phyloP scores from a whole-genome alignment of 2,888 invertebrate genomes.

The Melitaea athalia region DNA sequence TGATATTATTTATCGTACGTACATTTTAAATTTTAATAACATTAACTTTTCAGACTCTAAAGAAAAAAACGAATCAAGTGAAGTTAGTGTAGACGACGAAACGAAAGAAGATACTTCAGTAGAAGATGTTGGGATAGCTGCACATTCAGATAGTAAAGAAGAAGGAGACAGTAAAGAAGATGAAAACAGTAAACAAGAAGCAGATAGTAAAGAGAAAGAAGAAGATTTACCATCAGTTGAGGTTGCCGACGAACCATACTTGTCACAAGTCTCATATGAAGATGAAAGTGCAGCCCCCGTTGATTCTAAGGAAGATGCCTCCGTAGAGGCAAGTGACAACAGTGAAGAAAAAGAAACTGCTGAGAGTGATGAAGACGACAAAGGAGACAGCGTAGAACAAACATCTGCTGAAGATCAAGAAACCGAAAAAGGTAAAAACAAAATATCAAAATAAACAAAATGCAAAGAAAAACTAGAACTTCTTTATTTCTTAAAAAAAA shows the following conservation, averaged over 20 bases:
- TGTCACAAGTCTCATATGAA: slow-evolving; percentile 74
- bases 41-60: slow-evolving; percentile 64
- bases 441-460: background rate
- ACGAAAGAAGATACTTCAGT: slow-evolving; percentile 70
- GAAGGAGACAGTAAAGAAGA: slow-evolving; percentile 56
- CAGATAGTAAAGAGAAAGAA: slow-evolving; percentile 59
- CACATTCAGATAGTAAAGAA: slow-evolving; percentile 53
- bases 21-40: slow-evolving; percentile 12
- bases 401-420: slow-evolving; percentile 77
- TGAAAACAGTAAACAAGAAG: slow-evolving; percentile 49
- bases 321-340: slow-evolving; percentile 57
- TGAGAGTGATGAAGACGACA: slow-evolving; percentile 53
- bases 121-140: slow-evolving; percentile 62
- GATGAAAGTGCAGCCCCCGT: slow-evolving; percentile 61
- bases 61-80: slow-evolving; percentile 79
- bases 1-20: background rate
- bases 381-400: slow-evolving; percentile 61
- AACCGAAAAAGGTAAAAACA: slow-evolving; percentile 64
- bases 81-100: slow-evolving; percentile 73
- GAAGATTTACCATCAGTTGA: slow-evolving; percentile 68
- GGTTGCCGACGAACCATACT: slow-evolving; percentile 77
- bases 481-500: too few species aligned
- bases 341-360: slow-evolving; percentile 60
- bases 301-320: slow-evolving; percentile 64
- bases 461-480: too few species aligned